A percentile compares a stretch with the other conserved stretches of the same genome.
Evolutionary conservation across 1,140 invertebrate species (phyloP).

Genomic region (Streblospio benedicti): DNA sequence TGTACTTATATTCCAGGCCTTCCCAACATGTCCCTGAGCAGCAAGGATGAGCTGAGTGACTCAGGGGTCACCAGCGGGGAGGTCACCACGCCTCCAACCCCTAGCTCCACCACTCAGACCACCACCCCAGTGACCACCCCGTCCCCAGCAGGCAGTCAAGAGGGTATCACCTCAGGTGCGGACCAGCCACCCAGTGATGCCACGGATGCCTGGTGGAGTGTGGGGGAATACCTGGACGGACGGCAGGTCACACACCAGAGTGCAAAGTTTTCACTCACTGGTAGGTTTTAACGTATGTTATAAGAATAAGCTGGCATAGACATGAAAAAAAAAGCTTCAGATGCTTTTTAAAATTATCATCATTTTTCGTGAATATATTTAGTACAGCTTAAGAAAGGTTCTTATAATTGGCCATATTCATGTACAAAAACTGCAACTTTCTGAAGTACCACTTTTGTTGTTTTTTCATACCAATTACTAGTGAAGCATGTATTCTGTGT

Average conservation of each 20-base stretch:
- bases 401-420: too few species aligned
- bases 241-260: conserved; percentile 29
- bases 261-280: conserved; percentile 22
- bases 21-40: background rate
- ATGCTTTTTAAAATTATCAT: too few species aligned
- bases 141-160: background rate
- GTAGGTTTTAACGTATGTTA: background rate
- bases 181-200: conserved; percentile 10
- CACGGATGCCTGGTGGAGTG: conserved; percentile 41
- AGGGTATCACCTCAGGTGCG: background rate
- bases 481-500: too few species aligned
- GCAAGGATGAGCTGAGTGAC: background rate
- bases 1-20: too few species aligned
- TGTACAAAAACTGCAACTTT: too few species aligned
- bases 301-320: background rate
- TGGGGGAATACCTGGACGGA: conserved; percentile 27
- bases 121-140: background rate
- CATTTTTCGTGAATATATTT: too few species aligned
- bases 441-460: too few species aligned
- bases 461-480: too few species aligned
- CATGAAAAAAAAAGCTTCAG: background rate
- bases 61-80: background rate
- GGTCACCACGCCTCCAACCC: background rate
- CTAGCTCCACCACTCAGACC: background rate
- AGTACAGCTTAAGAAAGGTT: too few species aligned